Base-by-base conservation (phyloP, 1,140 invertebrate species). In the Brachionus calyciflorus region DNA sequence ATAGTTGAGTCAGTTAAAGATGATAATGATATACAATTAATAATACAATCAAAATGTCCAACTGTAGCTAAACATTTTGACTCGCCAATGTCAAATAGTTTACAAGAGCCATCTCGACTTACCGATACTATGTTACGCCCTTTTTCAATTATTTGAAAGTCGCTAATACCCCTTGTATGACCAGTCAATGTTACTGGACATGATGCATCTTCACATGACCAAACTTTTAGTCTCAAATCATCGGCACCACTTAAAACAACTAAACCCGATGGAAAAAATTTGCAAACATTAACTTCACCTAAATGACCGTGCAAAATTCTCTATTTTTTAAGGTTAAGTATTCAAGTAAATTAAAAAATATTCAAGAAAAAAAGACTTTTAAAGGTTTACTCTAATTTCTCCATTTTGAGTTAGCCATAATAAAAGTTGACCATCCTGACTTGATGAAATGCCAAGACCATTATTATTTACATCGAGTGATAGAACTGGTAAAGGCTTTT, bases 71-170 rank as follows among this genome's bases (percentile, higher is more conserved):
- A 79, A 78, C 88, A 89, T 24, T 81, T 81, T 37, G 88, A 85
- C 82, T 88, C 82, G 41, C 89, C 89, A 82, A 89, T 89, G 85
- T 91, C 89, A 90, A 90, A 91, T 21, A 91, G 82, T 80, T 88
- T 88, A 14, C 88, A 89, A 65, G 87, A 87, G 30, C 90, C 90
- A 87, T 91, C 90, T 80, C 88, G 89, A 80, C 89, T 89, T 41
- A 89, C 89, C 46, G 90, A 90, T 24, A 91, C 83, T 26, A 91
- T 83, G 85, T 91, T 91, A 77, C 88, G 86, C 78, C 91, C 91
- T 78, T 86, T 86, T n/a, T 90, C 90, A 73, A 92, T 85, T 80
- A 91, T 88, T 30, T 83, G 86, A 65, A 89, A 82, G 82, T 91
- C 90, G 46, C 86, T 85, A 44, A 79, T 77, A 84, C 84, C 85